Percentiles rank a stretch among this genome's conserved stretches.
phyloP scores from a whole-genome alignment of 2,888 invertebrate species.

The Cistogaster globosa region DNA sequence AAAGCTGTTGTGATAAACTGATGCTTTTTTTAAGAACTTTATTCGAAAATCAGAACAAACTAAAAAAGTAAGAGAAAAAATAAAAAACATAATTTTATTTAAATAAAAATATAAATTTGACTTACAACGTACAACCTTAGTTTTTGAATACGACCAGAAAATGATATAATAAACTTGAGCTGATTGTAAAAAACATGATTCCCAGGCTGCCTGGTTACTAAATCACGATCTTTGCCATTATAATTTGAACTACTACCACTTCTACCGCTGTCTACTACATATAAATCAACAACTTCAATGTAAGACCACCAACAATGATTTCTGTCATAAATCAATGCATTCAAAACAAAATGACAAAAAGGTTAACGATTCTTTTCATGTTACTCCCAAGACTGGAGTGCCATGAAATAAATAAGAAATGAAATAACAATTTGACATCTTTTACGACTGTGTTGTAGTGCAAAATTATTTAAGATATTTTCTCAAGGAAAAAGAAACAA shows the following conservation, averaged over 20 bases:
- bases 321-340: constrained; percentile 2
- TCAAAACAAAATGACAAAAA: not conserved
- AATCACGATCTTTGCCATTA: constrained; percentile 2
- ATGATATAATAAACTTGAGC: too few relatives aligned
- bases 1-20: too few relatives aligned
- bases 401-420: not conserved
- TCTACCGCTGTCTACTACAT: not conserved
- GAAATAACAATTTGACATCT: constrained; percentile 2
- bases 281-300: too few relatives aligned
- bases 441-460: not conserved
- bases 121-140: too few relatives aligned
- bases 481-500: too few relatives aligned
- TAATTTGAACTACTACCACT: not conserved
- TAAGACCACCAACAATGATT: not conserved
- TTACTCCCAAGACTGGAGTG: not conserved
- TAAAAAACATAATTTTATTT: too few relatives aligned
- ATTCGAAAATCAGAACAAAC: too few relatives aligned
- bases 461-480: too few relatives aligned
- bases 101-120: too few relatives aligned
- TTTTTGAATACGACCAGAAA: too few relatives aligned
- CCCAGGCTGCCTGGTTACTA: not conserved
- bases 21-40: too few relatives aligned
- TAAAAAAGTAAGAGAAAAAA: too few relatives aligned
- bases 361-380: not conserved
- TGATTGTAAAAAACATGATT: not conserved